Evolutionary conservation across 2,113 vertebrate genomes (phyloP).

Genomic region (Strix uralensis): DNA sequence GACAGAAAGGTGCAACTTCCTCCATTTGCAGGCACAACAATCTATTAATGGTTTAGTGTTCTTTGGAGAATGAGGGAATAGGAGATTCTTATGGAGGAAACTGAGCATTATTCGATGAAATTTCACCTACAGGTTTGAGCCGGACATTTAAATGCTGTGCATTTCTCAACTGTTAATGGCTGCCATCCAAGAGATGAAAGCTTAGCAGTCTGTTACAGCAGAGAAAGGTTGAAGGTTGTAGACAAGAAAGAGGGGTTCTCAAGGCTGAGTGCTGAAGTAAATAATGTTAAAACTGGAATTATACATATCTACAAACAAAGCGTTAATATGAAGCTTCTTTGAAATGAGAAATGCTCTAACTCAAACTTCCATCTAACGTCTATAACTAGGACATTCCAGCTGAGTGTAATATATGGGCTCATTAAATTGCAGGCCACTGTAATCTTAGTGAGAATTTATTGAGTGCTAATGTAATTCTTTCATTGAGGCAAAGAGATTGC

Average conservation of each 20-base stretch:
- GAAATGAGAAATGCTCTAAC: constrained; percentile 47
- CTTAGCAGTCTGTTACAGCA: neutral
- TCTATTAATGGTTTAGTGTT: neutral
- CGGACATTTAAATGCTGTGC: neutral
- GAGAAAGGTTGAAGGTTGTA: neutral
- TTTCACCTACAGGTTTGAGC: neutral
- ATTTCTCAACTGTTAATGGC: neutral
- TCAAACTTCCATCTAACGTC: constrained; percentile 67
- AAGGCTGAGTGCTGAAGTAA: constrained; percentile 1
- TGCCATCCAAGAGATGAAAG: neutral
- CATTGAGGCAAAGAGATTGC: constrained; percentile 75
- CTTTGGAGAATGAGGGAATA: neutral
- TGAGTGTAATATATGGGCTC: constrained; percentile 72
- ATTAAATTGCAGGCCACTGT: constrained; percentile 76
- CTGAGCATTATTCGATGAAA: neutral
- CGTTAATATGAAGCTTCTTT: neutral
- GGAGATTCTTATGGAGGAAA: neutral
- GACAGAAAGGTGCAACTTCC: neutral
- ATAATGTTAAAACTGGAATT: neutral
- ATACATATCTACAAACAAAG: neutral
- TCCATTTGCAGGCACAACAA: neutral
- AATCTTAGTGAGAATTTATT: constrained; percentile 80
- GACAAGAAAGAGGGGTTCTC: neutral
- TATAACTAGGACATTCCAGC: constrained; percentile 64
- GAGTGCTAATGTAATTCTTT: constrained; percentile 80